Conservation (phyloP, 2,797 vertebrate genomes). For the Geotrypetes seraphini region DNA sequence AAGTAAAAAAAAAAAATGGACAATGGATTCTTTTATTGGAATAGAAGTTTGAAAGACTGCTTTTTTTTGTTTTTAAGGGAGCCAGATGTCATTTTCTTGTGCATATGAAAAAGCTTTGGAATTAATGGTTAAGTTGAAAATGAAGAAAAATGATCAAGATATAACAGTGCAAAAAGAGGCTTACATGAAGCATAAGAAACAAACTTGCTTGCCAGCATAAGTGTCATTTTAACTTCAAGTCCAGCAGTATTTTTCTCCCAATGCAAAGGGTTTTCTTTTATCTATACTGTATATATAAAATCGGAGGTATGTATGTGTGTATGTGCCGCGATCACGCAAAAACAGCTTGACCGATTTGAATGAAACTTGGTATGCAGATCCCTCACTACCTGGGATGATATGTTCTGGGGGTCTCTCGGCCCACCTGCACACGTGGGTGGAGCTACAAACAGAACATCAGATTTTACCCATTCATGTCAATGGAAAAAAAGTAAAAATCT, state of each 20-base stretch:
- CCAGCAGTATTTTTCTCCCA: conserved; percentile 40
- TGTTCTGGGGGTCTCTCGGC: too few species aligned
- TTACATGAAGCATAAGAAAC: conserved; percentile 14
- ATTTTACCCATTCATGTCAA: too few species aligned
- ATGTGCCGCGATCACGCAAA: too few species aligned
- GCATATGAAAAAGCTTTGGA: conserved; percentile 1
- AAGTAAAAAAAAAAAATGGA: conserved; percentile 37
- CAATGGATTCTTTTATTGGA: conserved; percentile 46
- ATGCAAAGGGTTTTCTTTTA: conserved; percentile 35
- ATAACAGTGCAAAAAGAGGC: conserved; percentile 15
- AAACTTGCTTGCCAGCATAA: conserved; percentile 28
- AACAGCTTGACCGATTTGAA: too few species aligned
- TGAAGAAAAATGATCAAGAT: not conserved
- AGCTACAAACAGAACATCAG: too few species aligned
- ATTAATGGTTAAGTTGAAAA: not conserved
- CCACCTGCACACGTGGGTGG: too few species aligned
- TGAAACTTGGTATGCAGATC: too few species aligned
- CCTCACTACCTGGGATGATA: too few species aligned
- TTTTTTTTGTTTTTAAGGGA: conserved; percentile 15
- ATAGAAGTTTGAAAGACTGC: conserved; percentile 27
- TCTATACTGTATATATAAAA: too few species aligned
- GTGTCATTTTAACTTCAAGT: conserved; percentile 38
- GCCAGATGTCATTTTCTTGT: not conserved
- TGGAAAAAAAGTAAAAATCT: too few species aligned
- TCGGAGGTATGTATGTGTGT: too few species aligned